These are phyloP conservation scores for Zoanthus gigantus DNA, from an alignment of 92 coral and sea anemone genomes.

Conservation along the genomic window DNA sequence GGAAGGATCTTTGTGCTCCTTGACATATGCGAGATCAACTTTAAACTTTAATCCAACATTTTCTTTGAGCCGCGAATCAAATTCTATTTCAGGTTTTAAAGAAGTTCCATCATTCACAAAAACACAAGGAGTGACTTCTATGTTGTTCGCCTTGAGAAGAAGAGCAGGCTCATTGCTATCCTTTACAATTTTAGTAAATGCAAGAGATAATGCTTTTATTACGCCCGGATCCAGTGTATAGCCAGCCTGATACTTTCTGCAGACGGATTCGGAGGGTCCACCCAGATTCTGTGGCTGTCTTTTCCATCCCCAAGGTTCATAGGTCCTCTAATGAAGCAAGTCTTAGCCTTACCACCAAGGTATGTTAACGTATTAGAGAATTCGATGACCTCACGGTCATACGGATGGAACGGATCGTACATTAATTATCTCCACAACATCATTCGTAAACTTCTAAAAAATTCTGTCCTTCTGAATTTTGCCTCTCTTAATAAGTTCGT, in stretches of 20 bases:
- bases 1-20: conserved; percentile 49
- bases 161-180: conserved; percentile 54
- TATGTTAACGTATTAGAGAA: conserved; percentile 68
- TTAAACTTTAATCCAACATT: conserved; percentile 46
- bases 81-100: conserved; percentile 67
- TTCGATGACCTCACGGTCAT: conserved; percentile 61
- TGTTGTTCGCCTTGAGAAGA: conserved; percentile 54
- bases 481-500: conserved; percentile 64
- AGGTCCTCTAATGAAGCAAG: conserved; percentile 65
- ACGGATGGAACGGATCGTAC: conserved; percentile 49
- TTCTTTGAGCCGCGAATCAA: conserved; percentile 51
- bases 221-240: conserved; percentile 53
- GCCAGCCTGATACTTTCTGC: conserved; percentile 54
- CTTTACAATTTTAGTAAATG: conserved; percentile 56
- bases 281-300: conserved; percentile 69
- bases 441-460: conserved; percentile 20
- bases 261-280: conserved; percentile 64
- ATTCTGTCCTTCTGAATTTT: conserved; percentile 62
- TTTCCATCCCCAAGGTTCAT: conserved; percentile 72
- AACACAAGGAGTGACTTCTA: conserved; percentile 66
- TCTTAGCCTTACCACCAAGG: conserved; percentile 62
- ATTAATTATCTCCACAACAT: conserved; percentile 70
- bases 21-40: conserved; percentile 45
- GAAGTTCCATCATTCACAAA: conserved; percentile 66
- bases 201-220: conserved; percentile 53